Conservation (phyloP, 92 coral and sea anemone species). For the Epizoanthus stellaris region DNA sequence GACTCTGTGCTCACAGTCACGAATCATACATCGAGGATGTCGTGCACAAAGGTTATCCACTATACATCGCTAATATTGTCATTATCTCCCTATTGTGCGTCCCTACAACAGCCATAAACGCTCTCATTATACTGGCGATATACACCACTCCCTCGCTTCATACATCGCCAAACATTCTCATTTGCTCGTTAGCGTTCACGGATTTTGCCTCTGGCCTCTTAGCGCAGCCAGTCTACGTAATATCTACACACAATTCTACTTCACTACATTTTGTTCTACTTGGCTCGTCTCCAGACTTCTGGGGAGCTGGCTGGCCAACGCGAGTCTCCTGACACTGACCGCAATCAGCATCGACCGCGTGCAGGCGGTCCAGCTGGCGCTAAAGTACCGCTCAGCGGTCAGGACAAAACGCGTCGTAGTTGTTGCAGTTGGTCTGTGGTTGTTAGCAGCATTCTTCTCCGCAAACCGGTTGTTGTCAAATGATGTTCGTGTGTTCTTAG, state of each 20-base stretch:
- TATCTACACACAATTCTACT: slow-evolving; percentile 25
- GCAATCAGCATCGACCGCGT: slow-evolving; percentile 41
- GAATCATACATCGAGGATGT: slow-evolving; percentile 26
- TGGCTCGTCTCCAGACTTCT: slow-evolving; percentile 44
- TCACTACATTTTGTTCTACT: slow-evolving; percentile 32
- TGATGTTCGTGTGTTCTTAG: slow-evolving; percentile 33
- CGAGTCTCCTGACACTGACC: slow-evolving; percentile 21
- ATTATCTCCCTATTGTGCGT: slow-evolving; percentile 10
- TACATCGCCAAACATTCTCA: slow-evolving; percentile 33
- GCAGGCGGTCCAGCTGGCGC: slow-evolving; percentile 21
- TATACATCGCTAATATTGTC: slow-evolving; percentile 17
- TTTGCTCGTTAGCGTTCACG: slow-evolving; percentile 34
- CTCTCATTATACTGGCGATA: slow-evolving; percentile 19
- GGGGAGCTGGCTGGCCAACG: slow-evolving; percentile 35
- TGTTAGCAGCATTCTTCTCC: slow-evolving; percentile 31
- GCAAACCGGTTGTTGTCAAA: slow-evolving; percentile 1
- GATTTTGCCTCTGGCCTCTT: slow-evolving; percentile 42
- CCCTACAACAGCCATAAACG: slow-evolving; percentile 25
- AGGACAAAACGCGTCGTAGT: slow-evolving; percentile 26
- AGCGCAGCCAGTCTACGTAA: slow-evolving; percentile 34
- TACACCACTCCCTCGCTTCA: slow-evolving; percentile 37
- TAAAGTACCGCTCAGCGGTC: slow-evolving; percentile 38
- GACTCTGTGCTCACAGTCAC: slow-evolving; percentile 21
- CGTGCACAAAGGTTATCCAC: neutral
- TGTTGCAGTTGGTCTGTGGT: slow-evolving; percentile 18